Evolutionary conservation across 2,888 invertebrate genomes (phyloP), one percentile per base, ranked within the genome.

Genomic region (Abscondita cerata): DNA sequence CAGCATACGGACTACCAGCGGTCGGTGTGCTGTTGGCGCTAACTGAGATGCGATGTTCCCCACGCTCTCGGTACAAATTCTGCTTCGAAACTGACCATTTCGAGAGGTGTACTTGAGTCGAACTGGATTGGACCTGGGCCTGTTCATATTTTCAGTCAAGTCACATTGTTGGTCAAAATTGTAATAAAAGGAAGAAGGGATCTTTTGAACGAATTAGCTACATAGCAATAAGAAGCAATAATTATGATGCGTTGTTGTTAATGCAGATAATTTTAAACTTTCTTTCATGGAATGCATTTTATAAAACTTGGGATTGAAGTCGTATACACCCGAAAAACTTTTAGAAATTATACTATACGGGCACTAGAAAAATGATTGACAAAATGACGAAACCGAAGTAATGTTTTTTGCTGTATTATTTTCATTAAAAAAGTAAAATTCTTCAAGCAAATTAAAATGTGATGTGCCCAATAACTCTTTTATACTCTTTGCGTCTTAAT

Each of bases 61-160:
- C 96, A 62, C 96, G 96, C 50, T 92, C 89, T 70, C 91, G 84
- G 96, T 64, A 91, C 91, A 80, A 97, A 98, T 80, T 97, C 95
- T 1, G 96, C 95, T n/a, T 67, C 90, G 88, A 82, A 93, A 94
- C 65, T 89, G 88, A 50, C 90, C 91, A 66, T 90, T 86, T 68
- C 92, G 63, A 91, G 89, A 75, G 94, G 89, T 92, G 89, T 67
- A 95, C 93, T 80, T 94, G 93, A 68, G 94, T 93, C 62, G 94
- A 93, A 73, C 95, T 91, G 66, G 93, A 90, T 81, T 93, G 92
- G 75, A 94, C 93, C 93, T 72, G 96, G 96, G 84, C 95, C 96
- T 96, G 85, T 72, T 79, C 62, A 59, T 52, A 56, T 53, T 59
- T 47, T 63, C 65, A 62, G 60, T 62, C 50, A 16, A 62, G 65